Conservation (phyloP, 2,113 vertebrate genomes). For the Zonotrichia leucophrys region DNA sequence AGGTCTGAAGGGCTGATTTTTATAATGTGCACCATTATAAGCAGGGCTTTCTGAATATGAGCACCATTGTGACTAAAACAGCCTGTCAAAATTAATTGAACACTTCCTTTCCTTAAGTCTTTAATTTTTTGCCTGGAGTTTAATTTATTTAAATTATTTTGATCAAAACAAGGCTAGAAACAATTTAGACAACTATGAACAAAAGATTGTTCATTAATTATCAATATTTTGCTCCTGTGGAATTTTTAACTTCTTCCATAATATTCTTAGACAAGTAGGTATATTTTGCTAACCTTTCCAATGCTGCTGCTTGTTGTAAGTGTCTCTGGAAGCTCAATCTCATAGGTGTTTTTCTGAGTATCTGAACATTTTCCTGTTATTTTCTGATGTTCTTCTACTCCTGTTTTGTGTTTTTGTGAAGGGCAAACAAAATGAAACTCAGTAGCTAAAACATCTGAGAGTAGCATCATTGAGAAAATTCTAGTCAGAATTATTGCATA, state of each 20-base stretch:
- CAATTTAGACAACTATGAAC: not conserved
- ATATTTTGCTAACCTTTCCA: not conserved
- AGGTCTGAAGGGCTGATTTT: not conserved
- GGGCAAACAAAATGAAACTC: not conserved
- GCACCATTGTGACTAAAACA: not conserved
- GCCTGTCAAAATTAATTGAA: not conserved
- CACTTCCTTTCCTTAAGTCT: not conserved
- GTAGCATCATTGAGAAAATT: not conserved
- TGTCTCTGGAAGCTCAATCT: not conserved
- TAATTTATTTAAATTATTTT: not conserved
- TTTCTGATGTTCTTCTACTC: not conserved
- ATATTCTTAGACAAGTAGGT: not conserved
- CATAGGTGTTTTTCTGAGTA: not conserved
- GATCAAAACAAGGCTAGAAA: not conserved
- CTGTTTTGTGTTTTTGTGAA: not conserved
- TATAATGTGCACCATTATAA: not conserved
- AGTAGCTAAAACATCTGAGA: not conserved
- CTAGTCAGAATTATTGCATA: not conserved
- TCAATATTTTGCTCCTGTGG: not conserved
- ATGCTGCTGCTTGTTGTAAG: not conserved
- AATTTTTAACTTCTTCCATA: not conserved
- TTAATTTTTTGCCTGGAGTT: not conserved
- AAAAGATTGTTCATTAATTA: not conserved
- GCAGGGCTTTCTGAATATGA: no score
- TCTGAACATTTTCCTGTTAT: not conserved